These are phyloP conservation scores for Pollachius pollachius DNA, from an alignment of 2,113 vertebrate species.

Conservation along the genomic window DNA sequence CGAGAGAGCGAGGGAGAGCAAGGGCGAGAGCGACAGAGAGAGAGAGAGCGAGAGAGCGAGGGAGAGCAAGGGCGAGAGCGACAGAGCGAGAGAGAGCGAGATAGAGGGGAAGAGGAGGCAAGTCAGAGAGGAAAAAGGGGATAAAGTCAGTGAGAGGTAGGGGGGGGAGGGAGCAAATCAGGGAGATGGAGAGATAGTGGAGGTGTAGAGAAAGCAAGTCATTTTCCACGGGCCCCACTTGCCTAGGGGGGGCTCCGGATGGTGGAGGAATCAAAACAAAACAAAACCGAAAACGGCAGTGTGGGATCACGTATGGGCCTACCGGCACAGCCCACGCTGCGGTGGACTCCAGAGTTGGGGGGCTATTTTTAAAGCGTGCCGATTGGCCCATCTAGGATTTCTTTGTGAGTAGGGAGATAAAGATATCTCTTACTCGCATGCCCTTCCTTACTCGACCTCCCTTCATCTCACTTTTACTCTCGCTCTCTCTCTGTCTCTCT, in stretches of 20 bases:
- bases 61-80: too few species aligned
- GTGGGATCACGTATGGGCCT: too few species aligned
- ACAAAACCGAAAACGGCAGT: background rate
- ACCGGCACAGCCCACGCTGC: too few species aligned
- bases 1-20: conserved; percentile 10
- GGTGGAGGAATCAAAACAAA: conserved; percentile 15
- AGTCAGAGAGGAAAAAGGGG: too few species aligned
- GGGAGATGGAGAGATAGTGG: background rate
- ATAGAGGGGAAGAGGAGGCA: too few species aligned
- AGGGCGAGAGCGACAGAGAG: conserved; percentile 1
- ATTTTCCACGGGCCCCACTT: conserved; percentile 8
- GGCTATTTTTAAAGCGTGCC: conserved; percentile 52
- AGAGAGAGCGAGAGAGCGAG: background rate
- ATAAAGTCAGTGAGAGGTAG: too few species aligned
- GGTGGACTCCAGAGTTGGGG: conserved; percentile 29
- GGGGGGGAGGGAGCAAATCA: background rate
- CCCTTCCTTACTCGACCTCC: background rate
- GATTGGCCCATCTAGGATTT: conserved; percentile 37
- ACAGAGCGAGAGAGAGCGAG: too few species aligned
- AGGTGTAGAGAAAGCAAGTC: conserved; percentile 6
- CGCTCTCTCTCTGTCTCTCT: background rate
- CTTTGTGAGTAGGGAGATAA: conserved; percentile 21
- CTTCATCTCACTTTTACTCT: background rate
- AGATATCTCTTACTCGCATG: conserved; percentile 8
- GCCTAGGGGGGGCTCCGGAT: background rate